Percentiles rank a stretch among this genome's conserved stretches.
Evolutionary conservation across 2,113 vertebrate genomes (phyloP).

Genomic region (Nothocercus julius): DNA sequence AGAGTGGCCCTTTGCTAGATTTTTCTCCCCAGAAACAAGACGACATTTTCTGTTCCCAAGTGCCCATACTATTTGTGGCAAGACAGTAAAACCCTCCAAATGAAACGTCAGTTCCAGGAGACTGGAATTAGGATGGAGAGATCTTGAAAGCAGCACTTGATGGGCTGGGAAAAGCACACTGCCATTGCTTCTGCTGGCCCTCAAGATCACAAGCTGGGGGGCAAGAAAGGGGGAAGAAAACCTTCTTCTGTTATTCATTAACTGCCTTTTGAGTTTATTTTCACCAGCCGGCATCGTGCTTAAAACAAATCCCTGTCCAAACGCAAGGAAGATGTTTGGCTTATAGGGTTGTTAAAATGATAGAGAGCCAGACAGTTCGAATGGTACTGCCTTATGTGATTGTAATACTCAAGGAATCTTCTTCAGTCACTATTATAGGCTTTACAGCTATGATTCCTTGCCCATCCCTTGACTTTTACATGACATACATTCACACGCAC

Average conservation of each 20-base stretch:
- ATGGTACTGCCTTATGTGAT: neutral
- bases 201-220: neutral
- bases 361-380: neutral
- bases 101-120: neutral
- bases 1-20: neutral
- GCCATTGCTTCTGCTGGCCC: neutral
- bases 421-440: neutral
- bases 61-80: neutral
- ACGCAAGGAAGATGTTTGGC: neutral
- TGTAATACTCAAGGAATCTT: neutral
- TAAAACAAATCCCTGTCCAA: neutral
- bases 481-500: rapidly evolving
- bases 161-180: neutral
- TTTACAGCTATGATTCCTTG: neutral
- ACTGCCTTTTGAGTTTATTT: neutral
- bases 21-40: neutral
- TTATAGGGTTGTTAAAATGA: neutral
- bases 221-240: neutral
- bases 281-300: neutral
- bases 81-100: neutral
- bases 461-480: neutral
- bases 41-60: neutral
- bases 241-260: neutral
- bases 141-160: neutral
- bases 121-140: neutral